Conservation (phyloP, 2,888 invertebrate genomes). For the Atrina japonica region DNA sequence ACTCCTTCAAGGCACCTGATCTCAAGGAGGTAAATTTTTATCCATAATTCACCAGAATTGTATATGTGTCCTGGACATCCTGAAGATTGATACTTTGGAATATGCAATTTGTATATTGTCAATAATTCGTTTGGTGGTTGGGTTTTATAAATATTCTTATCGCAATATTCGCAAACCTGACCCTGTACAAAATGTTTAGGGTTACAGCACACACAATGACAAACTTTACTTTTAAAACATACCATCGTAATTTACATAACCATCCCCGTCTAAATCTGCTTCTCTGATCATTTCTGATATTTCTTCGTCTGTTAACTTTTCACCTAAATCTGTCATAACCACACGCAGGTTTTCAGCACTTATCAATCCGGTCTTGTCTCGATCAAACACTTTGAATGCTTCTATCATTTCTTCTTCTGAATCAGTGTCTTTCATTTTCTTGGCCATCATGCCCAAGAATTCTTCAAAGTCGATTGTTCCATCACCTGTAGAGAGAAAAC, state of each 20-base stretch:
- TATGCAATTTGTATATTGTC: too few species aligned
- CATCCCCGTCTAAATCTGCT: slow-evolving; percentile 24
- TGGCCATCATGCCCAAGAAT: slow-evolving; percentile 28
- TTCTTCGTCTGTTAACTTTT: slow-evolving; percentile 25
- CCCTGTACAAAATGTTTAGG: too few species aligned
- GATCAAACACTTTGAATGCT: slow-evolving; percentile 28
- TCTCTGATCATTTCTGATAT: slow-evolving; percentile 15
- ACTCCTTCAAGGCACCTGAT: too few species aligned
- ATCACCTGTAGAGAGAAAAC: slow-evolving; percentile 8
- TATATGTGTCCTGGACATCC: too few species aligned
- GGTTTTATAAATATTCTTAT: too few species aligned
- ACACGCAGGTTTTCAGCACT: slow-evolving; percentile 10
- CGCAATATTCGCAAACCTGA: too few species aligned
- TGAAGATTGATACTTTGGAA: too few species aligned
- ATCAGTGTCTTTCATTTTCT: slow-evolving; percentile 29
- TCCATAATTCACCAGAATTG: too few species aligned
- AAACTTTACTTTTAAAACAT: too few species aligned
- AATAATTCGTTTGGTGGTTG: too few species aligned
- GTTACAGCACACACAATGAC: too few species aligned
- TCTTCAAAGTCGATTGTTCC: slow-evolving; percentile 26
- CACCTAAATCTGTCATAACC: slow-evolving; percentile 25
- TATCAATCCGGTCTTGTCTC: slow-evolving; percentile 20
- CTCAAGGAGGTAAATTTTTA: too few species aligned
- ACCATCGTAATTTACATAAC: slow-evolving; percentile 22
- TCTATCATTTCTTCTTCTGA: slow-evolving; percentile 22